Evolutionary conservation across 2,797 vertebrate species (phyloP).

Genomic region (Nothura maculosa): DNA sequence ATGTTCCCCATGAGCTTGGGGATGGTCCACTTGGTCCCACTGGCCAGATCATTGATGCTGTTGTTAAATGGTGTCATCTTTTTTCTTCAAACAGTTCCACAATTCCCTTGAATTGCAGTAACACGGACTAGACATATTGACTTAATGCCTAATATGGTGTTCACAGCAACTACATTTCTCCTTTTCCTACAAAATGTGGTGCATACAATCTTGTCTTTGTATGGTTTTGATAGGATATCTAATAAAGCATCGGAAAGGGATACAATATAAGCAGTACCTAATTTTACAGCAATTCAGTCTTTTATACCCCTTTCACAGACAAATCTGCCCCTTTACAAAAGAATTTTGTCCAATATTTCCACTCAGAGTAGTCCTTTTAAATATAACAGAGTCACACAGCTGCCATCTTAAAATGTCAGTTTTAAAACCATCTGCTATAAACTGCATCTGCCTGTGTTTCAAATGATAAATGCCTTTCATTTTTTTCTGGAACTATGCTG

Average conservation of each 20-base stretch:
- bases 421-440: conserved; percentile 56
- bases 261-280: neutral
- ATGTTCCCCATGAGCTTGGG: neutral
- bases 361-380: conserved; percentile 10
- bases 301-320: neutral
- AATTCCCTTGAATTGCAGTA: neutral
- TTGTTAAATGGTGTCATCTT: neutral
- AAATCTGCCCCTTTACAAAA: neutral
- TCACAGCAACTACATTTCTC: neutral
- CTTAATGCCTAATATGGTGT: neutral
- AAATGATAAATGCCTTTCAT: conserved; percentile 21
- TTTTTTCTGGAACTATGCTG: neutral
- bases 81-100: neutral
- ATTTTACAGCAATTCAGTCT: neutral
- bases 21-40: neutral
- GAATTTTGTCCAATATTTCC: conserved; percentile 9
- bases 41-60: neutral
- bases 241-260: neutral
- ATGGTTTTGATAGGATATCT: neutral
- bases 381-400: conserved; percentile 28
- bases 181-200: conserved; percentile 15
- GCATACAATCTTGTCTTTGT: neutral
- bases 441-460: conserved; percentile 8
- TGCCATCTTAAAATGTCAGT: neutral
- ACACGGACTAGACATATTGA: neutral